These are phyloP conservation scores for Siniperca knerii DNA, from an alignment of 2,113 vertebrate genomes.

Conservation along the genomic window DNA sequence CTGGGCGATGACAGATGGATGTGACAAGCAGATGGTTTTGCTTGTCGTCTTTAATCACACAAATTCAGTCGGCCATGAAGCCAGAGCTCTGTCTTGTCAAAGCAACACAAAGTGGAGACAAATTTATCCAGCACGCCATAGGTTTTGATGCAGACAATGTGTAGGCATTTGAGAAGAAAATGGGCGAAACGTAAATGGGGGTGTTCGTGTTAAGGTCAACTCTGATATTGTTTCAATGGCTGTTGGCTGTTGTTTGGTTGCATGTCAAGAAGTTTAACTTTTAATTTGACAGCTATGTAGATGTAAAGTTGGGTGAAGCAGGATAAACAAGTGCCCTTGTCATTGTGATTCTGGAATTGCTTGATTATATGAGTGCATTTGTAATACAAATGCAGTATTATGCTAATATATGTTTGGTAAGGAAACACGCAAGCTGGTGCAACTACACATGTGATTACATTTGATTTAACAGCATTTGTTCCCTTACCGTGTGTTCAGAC, in stretches of 20 bases:
- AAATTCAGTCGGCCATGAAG: conserved; percentile 86
- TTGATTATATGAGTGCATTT: conserved; percentile 33
- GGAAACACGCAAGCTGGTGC: not conserved
- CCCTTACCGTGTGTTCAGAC: too few species aligned
- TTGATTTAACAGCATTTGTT: not conserved
- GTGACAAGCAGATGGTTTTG: conserved; percentile 90
- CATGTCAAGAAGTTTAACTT: conserved; percentile 43
- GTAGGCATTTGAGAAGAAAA: conserved; percentile 52
- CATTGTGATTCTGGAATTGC: conserved; percentile 20
- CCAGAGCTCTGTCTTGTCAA: conserved; percentile 86
- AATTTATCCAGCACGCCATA: conserved; percentile 81
- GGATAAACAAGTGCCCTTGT: conserved; percentile 28
- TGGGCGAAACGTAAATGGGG: conserved; percentile 45
- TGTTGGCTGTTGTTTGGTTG: conserved; percentile 37
- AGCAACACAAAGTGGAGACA: conserved; percentile 87
- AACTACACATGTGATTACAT: not conserved
- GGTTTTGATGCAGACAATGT: conserved; percentile 71
- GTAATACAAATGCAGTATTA: conserved; percentile 3
- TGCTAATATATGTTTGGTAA: not conserved
- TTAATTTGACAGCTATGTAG: conserved; percentile 53
- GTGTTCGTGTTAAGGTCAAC: conserved; percentile 18
- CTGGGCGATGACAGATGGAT: conserved; percentile 87
- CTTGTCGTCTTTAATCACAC: conserved; percentile 89
- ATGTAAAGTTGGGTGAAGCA: conserved; percentile 3
- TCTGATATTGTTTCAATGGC: conserved; percentile 55